A percentile compares a stretch with the other conserved stretches of the same genome.
Evolutionary conservation across 2,888 invertebrate species (phyloP).

Genomic region (Chymomyza procnemis): DNA sequence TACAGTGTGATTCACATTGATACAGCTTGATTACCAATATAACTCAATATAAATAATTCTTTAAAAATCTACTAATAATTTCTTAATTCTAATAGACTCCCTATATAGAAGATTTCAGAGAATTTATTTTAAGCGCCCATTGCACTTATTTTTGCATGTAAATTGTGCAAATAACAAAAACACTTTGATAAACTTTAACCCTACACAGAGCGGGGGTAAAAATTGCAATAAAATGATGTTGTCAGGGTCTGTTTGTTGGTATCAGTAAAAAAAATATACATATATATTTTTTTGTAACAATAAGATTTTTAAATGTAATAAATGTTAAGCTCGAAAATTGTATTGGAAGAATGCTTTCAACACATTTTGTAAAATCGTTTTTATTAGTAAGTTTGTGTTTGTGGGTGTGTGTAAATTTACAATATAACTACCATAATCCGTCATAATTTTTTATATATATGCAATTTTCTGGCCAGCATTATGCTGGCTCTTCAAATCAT

Average conservation of each 20-base stretch:
- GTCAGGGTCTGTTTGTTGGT: neutral
- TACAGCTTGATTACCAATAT: too few relatives aligned
- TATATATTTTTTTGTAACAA: neutral
- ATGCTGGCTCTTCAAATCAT: neutral
- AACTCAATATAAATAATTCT: too few relatives aligned
- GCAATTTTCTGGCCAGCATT: neutral
- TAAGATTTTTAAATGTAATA: neutral
- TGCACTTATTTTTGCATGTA: neutral
- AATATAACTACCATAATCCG: slow-evolving; percentile 55
- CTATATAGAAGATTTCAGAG: neutral
- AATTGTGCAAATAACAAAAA: slow-evolving; percentile 11
- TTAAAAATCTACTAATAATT: too few relatives aligned
- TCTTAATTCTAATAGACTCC: neutral
- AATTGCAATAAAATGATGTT: neutral
- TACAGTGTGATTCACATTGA: too few relatives aligned
- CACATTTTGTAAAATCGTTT: slow-evolving; percentile 33
- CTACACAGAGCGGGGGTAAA: slow-evolving; percentile 11
- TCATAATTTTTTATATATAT: neutral
- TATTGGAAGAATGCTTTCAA: neutral
- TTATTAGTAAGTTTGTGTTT: slow-evolving; percentile 64
- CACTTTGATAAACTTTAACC: slow-evolving; percentile 16
- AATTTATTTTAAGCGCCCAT: neutral
- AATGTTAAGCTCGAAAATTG: neutral
- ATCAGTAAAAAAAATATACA: neutral
- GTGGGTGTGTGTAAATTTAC: slow-evolving; percentile 55